Conservation (phyloP, 2,888 invertebrate species). For the Heterodera filipjevi region DNA sequence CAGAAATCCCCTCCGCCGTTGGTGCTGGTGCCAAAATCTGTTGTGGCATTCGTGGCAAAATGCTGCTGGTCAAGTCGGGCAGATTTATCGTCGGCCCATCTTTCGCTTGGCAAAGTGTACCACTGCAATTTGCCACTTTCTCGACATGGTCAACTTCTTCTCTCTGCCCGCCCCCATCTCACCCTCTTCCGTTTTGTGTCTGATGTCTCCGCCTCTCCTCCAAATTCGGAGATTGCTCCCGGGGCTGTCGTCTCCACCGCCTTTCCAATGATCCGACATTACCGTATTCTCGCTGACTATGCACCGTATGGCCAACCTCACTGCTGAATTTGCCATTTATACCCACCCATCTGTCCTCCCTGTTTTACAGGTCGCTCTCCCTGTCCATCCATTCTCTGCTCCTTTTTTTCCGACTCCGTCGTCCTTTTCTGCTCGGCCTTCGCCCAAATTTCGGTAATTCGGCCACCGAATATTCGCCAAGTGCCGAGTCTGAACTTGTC, state of each 20-base stretch:
- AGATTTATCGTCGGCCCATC: too few species aligned
- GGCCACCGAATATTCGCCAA: slow-evolving; percentile 35
- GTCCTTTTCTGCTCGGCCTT: neutral
- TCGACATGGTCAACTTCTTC: neutral
- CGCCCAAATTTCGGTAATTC: neutral
- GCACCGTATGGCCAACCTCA: neutral
- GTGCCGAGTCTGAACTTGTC: slow-evolving; percentile 41
- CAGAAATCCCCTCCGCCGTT: slow-evolving; percentile 46
- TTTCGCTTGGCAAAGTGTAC: slow-evolving; percentile 13
- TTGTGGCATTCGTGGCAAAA: neutral
- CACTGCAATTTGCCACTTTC: neutral
- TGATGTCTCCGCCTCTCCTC: neutral
- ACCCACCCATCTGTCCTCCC: neutral
- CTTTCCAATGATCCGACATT: slow-evolving; percentile 1
- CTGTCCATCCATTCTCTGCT: slow-evolving; percentile 18
- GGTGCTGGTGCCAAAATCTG: slow-evolving; percentile 1
- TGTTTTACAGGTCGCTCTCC: slow-evolving; percentile 19
- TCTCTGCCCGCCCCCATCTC: neutral
- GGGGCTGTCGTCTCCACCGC: neutral
- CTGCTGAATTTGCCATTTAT: neutral
- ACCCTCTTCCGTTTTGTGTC: neutral
- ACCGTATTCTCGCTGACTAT: slow-evolving; percentile 6
- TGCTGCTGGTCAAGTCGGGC: neutral
- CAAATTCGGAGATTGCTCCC: neutral
- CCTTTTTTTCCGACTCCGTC: slow-evolving; percentile 25